Evolutionary conservation across 2,888 invertebrate genomes (phyloP).

Genomic region (Philopedon plagiatum): DNA sequence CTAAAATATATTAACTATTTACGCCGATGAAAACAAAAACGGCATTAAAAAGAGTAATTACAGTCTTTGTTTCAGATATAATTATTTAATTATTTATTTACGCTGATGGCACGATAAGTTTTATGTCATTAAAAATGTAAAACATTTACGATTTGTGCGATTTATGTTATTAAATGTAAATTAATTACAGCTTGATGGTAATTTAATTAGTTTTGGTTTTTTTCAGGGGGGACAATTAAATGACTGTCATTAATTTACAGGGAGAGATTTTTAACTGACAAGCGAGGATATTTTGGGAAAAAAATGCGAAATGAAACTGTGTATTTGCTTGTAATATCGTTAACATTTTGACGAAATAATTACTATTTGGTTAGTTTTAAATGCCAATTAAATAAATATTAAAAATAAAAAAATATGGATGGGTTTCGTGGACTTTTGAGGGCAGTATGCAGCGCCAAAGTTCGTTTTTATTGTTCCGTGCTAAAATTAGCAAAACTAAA

Average conservation of each 20-base stretch:
- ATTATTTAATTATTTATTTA: conserved; percentile 18
- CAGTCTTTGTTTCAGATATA: background rate
- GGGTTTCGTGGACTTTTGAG: too few species aligned
- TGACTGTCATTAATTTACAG: conserved; percentile 9
- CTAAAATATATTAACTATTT: background rate
- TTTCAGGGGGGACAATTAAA: background rate
- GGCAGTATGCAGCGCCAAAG: too few species aligned
- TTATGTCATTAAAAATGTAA: conserved; percentile 27
- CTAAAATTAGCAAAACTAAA: too few species aligned
- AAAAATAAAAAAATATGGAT: too few species aligned
- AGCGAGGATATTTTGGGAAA: too few species aligned
- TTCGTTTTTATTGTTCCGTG: too few species aligned
- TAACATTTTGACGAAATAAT: too few species aligned
- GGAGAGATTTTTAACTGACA: background rate
- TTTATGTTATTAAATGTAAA: conserved; percentile 21
- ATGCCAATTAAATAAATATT: too few species aligned
- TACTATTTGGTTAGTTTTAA: too few species aligned
- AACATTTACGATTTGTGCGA: conserved; percentile 26
- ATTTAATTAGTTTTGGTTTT: conserved; percentile 17
- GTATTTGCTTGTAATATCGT: too few species aligned
- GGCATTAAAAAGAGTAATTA: conserved; percentile 10
- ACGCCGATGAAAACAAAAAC: background rate
- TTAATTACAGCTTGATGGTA: conserved; percentile 28
- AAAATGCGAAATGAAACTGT: too few species aligned
- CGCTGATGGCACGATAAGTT: conserved; percentile 1